Evolutionary conservation across 1,140 invertebrate genomes (phyloP).

Genomic region (Conus ventricosus): DNA sequence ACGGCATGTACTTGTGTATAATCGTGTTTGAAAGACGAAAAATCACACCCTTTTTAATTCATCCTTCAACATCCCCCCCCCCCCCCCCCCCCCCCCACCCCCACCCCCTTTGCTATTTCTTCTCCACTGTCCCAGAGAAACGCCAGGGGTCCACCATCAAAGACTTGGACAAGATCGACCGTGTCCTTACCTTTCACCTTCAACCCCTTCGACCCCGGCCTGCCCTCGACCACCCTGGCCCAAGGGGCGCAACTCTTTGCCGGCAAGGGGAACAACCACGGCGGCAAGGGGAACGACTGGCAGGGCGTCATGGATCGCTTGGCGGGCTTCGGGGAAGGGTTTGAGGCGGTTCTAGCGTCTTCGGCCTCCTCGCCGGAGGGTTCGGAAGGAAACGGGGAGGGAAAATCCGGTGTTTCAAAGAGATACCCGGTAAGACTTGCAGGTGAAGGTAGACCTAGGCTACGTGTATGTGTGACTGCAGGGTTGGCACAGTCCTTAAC

Average conservation of each 20-base stretch:
- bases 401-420: conserved; percentile 63
- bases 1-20: no score
- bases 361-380: background rate
- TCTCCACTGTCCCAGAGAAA: conserved; percentile 36
- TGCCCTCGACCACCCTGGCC: background rate
- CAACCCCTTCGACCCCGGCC: conserved; percentile 41
- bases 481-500: no score
- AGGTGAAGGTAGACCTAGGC: background rate
- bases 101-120: background rate
- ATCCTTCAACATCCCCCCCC: background rate
- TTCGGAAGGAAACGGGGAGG: conserved; percentile 26
- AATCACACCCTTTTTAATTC: background rate
- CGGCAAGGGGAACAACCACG: conserved; percentile 9
- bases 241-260: conserved; percentile 12
- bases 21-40: background rate
- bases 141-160: conserved; percentile 49
- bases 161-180: conserved; percentile 45
- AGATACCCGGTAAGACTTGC: conserved; percentile 51
- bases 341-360: conserved; percentile 21
- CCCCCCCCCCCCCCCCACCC: background rate
- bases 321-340: conserved; percentile 39
- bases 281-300: background rate
- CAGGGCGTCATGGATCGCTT: conserved; percentile 22
- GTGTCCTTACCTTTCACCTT: conserved; percentile 45
- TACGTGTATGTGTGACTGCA: no score